A percentile compares a stretch with the other conserved stretches of the same genome.
These are phyloP conservation scores for Platorchestia sp. DNA, from an alignment of 1,140 invertebrate species.

Conservation along the genomic window DNA sequence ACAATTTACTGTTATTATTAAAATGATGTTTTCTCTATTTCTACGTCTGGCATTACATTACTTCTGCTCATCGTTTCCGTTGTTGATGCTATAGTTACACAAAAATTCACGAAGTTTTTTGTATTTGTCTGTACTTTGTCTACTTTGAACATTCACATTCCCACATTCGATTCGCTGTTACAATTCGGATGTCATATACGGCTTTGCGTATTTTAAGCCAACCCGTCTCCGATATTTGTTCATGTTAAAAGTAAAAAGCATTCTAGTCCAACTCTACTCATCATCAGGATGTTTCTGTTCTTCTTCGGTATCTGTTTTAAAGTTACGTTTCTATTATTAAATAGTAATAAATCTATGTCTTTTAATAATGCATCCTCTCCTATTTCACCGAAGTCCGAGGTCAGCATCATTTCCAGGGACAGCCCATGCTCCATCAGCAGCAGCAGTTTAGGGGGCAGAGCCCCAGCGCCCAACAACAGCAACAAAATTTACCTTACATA, in stretches of 20 bases:
- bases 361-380: neutral
- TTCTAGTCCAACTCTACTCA: no score
- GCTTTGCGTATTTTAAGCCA: neutral
- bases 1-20: no score
- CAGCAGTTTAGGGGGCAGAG: neutral
- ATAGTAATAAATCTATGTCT: neutral
- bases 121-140: neutral
- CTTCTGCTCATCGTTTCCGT: neutral
- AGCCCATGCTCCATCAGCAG: neutral
- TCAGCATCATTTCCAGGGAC: slow-evolving; percentile 31
- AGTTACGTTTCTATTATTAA: no score
- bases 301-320: no score
- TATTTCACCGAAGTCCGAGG: neutral
- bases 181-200: neutral
- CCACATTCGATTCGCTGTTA: neutral
- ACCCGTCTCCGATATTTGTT: neutral
- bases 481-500: neutral
- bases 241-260: no score
- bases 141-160: neutral
- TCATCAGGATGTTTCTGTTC: no score
- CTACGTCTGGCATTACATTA: no score
- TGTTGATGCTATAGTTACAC: neutral
- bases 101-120: neutral
- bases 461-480: neutral
- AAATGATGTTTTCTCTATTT: no score